Base-by-base conservation (phyloP, 1,140 invertebrate genomes). In the Vanessa atalanta region DNA sequence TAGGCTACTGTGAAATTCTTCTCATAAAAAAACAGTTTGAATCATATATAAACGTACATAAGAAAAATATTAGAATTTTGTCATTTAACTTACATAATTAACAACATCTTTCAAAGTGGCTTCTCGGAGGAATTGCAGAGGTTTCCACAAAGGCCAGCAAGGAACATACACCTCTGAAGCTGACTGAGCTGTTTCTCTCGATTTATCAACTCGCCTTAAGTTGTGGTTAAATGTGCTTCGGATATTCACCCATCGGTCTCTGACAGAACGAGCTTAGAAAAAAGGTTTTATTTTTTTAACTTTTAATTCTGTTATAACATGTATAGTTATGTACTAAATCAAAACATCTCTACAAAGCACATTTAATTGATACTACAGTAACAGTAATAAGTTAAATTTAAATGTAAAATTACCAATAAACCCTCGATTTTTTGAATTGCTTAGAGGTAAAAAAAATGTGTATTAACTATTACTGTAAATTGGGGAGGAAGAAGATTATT, bases 241-340 rank as follows among this genome's bases (percentile, higher is more conserved):
- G 11, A 93, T 93, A 72, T 93, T 93, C 20, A 92, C 90, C 91
- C 91, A 92, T 3, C 91, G 79, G 55, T 92, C 89, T 65, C 90
- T 73, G 5, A 93, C 89, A 11, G 88, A 88, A 11, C 87, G 82
- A 37, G 91, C 91, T 93, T 77, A 43, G 86, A 9, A 86, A n/a
- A 53, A 16, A 69, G 13, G 7, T n/a, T 51, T 14, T 51, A 43
- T 43, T 51, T 51, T 9, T 51, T 7, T 12, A 51, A 51, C 2
- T 50, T 57, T 57, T 37, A 37, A 1, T 37, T 37, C 7, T 37
- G 31, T 37, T 20, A 20, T 20, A 20, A 20, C 20, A 20, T 20
- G 20, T 20, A 20, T 20, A 20, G 20, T 20, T 20, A 20, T 20
- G 20, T 20, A 20, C 26, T 6, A 31, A 31, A 31, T 31, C 6